A percentile compares a stretch with the other conserved stretches of the same genome.
Conservation (phyloP, 2,888 invertebrate species). For the Synanthedon myopaeformis region DNA sequence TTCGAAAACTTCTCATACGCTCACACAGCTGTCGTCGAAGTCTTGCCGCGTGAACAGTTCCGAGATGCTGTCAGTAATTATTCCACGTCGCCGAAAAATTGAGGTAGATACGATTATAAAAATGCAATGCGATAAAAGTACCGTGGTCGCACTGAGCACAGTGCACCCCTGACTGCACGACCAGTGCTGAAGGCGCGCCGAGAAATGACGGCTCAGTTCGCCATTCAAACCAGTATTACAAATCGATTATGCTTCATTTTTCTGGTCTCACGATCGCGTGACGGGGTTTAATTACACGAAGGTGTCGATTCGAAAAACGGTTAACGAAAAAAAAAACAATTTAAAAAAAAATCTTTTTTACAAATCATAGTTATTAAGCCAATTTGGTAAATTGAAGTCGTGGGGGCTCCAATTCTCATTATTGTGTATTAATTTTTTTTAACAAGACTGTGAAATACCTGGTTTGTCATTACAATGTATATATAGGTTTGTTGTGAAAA, state of each 20-base stretch:
- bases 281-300: conserved; percentile 56
- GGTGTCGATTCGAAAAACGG: conserved; percentile 65
- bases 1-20: no score
- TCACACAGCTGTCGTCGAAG: conserved; percentile 42
- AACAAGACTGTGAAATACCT: background rate
- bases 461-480: no score
- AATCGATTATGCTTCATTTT: conserved; percentile 59
- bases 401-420: background rate
- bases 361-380: conserved; percentile 54
- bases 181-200: conserved; percentile 34
- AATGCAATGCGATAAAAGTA: conserved; percentile 42
- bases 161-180: conserved; percentile 41
- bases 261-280: conserved; percentile 55
- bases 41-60: conserved; percentile 43
- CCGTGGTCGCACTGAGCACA: conserved; percentile 40
- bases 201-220: conserved; percentile 37
- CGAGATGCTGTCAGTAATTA: conserved; percentile 48
- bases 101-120: conserved; percentile 49
- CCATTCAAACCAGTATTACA: conserved; percentile 46
- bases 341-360: conserved; percentile 28
- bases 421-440: background rate
- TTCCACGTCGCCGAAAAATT: conserved; percentile 57
- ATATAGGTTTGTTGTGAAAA: no score
- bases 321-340: conserved; percentile 33
- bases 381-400: conserved; percentile 15